Evolutionary conservation across 2,888 invertebrate genomes (phyloP), one percentile per base, ranked within the genome.

Genomic region (Hydraecia micacea): DNA sequence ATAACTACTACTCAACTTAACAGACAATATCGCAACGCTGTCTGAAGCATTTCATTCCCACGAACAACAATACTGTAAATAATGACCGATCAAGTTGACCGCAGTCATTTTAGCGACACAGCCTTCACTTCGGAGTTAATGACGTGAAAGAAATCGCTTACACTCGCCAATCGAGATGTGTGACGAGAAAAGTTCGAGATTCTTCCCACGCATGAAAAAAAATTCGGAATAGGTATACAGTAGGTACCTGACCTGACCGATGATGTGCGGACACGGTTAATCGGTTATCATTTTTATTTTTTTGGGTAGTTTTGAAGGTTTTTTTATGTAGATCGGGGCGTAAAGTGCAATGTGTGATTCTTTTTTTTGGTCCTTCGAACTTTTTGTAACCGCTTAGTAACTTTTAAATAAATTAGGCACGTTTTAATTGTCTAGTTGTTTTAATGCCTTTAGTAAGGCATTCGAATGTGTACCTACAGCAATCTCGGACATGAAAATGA

Each of bases 121-220:
- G 69, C 79, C 83, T 84, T 71, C 81, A 80, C 80, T 87, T 70
- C 21, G 46, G 63, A 87, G 58, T 68, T 84, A 88, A 88, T 89
- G 88, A 78, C 87, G 77, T 74, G 89, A 71, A 86, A 79, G 74
- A 83, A 81, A 86, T 88, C 82, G 76, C 77, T 74, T 69, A 84
- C 69, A 83, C 62, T 79, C 75, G 71, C 75, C 76, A 81, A 76
- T 84, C 70, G 66, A 65, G n/a, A 76, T 60, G 63, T 75, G 60
- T 75, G 81, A 75, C 75, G 67, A 55, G 73, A 62, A 49, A 36
- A 69, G 25, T 75, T 62, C n/a, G 28, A 66, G 75, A 78, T 74
- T 63, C 65, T 84, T 88, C 85, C 75, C 89, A 87, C 80, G 85
- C 71, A 58, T 68, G 66, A 80, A 69, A 87, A 84, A 87, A 87